A percentile compares a stretch with the other conserved stretches of the same genome.
These are phyloP conservation scores for Acrobasis suavella DNA, from an alignment of 2,888 invertebrate genomes.

Conservation along the genomic window DNA sequence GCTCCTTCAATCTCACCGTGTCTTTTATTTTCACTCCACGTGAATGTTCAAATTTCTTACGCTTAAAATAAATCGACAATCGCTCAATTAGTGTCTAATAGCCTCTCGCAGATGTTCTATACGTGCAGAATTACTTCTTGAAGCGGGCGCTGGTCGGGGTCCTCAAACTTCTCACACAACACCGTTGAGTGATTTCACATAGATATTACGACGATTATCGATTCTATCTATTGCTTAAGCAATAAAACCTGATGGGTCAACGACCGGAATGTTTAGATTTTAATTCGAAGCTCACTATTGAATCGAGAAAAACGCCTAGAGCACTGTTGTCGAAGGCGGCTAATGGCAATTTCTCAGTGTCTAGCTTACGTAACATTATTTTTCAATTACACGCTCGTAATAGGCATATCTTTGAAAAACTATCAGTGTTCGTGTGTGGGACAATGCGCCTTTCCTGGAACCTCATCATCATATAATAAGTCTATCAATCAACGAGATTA, in stretches of 20 bases:
- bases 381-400: constrained; percentile 66
- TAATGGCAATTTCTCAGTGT: constrained; percentile 68
- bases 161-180: constrained; percentile 59
- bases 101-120: constrained; percentile 45
- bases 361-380: constrained; percentile 64
- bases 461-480: constrained; percentile 70
- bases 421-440: constrained; percentile 50
- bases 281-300: constrained; percentile 58
- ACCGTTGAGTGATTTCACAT: constrained; percentile 63
- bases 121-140: constrained; percentile 49
- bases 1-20: constrained; percentile 14
- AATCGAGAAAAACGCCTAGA: constrained; percentile 71
- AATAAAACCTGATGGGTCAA: constrained; percentile 67
- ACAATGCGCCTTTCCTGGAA: constrained; percentile 64
- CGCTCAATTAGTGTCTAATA: constrained; percentile 52
- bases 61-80: constrained; percentile 44
- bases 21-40: constrained; percentile 36
- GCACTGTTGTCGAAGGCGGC: constrained; percentile 64
- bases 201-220: constrained; percentile 67
- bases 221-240: constrained; percentile 67
- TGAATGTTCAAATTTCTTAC: constrained; percentile 42
- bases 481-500: constrained; percentile 72
- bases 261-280: constrained; percentile 57
- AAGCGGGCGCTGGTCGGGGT: constrained; percentile 39
- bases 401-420: constrained; percentile 61